These are phyloP conservation scores for Romanogobio albipinnatus DNA, from an alignment of 2,113 vertebrate species.

Conservation along the genomic window DNA sequence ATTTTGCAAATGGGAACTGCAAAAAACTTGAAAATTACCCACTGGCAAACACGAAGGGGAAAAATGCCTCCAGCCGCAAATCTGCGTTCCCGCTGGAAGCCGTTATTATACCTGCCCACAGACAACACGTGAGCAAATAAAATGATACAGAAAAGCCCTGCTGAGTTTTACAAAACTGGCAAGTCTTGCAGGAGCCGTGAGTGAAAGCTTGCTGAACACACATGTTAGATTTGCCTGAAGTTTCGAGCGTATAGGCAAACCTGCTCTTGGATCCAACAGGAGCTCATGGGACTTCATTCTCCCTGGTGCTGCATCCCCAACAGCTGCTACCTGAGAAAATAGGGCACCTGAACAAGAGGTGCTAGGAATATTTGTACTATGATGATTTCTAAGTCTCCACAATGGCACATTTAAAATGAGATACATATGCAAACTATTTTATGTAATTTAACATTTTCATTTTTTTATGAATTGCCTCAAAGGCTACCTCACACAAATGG, in stretches of 20 bases:
- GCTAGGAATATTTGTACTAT: not conserved
- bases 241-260: not conserved
- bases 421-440: not conserved
- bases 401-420: not conserved
- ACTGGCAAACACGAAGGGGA: constrained; percentile 3
- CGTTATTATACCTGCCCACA: constrained; percentile 2
- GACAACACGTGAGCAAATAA: constrained; percentile 3
- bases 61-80: constrained; percentile 26
- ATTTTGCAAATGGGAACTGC: constrained; percentile 49
- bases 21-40: constrained; percentile 26
- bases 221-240: constrained; percentile 20
- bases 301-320: constrained; percentile 13
- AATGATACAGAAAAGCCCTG: constrained; percentile 26
- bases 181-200: constrained; percentile 7
- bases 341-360: constrained; percentile 29
- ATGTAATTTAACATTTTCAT: not conserved
- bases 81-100: not conserved
- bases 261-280: constrained; percentile 4
- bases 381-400: not conserved
- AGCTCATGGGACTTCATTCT: constrained; percentile 22
- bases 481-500: not conserved
- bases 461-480: not conserved
- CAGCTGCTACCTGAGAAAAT: constrained; percentile 24
- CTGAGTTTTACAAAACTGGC: constrained; percentile 35
- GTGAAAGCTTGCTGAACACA: constrained; percentile 35